A percentile compares a stretch with the other conserved stretches of the same genome.
These are phyloP conservation scores for Hippoglossus stenolepis DNA, from an alignment of 2,113 vertebrate genomes.

Conservation along the genomic window DNA sequence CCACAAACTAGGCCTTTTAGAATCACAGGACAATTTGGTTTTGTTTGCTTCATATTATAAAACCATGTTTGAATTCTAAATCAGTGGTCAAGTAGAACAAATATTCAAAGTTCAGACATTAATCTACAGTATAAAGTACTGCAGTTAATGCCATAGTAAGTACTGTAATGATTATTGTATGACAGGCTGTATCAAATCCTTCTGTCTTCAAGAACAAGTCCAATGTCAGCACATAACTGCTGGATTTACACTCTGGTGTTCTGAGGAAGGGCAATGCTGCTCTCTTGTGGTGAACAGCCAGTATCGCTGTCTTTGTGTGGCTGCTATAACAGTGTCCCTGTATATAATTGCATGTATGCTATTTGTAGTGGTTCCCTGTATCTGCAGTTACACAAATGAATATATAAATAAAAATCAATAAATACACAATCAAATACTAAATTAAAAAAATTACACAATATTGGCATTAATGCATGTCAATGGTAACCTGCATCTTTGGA, in stretches of 20 bases:
- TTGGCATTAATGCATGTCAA: background rate
- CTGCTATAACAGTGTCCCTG: background rate
- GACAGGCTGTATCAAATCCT: background rate
- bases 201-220: background rate
- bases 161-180: background rate
- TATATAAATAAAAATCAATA: background rate
- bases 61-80: background rate
- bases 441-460: background rate
- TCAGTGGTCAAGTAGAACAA: background rate
- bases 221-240: background rate
- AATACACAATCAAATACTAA: background rate
- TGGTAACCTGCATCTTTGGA: background rate
- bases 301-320: conserved; percentile 28
- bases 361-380: background rate
- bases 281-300: conserved; percentile 61
- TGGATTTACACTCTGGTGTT: background rate
- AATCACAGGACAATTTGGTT: background rate
- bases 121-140: background rate
- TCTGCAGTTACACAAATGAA: background rate
- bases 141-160: background rate
- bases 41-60: background rate
- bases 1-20: background rate
- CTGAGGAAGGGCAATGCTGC: conserved; percentile 61
- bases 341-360: background rate
- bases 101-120: background rate